Conservation (phyloP, 2,113 vertebrate genomes). For the Ciconia maguari region DNA sequence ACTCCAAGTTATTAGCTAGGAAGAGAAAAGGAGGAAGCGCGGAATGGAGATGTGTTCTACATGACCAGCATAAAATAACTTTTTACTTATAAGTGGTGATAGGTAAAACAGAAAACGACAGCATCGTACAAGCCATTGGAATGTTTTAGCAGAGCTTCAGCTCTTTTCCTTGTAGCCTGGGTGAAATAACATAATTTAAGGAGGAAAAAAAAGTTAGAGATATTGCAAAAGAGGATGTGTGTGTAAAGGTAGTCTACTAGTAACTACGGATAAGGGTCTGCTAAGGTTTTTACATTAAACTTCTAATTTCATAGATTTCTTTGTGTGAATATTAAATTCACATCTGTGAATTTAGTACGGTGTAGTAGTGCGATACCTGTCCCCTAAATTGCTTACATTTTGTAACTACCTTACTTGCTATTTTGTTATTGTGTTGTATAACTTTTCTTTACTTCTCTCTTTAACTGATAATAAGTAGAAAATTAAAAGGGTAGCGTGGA, state of each 20-base stretch:
- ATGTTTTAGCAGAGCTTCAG: conserved; percentile 40
- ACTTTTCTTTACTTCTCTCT: neutral
- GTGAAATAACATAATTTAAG: neutral
- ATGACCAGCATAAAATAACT: conserved; percentile 41
- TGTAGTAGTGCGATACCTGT: neutral
- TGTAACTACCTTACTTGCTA: neutral
- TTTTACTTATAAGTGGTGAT: conserved; percentile 32
- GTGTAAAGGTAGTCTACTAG: neutral
- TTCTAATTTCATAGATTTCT: neutral
- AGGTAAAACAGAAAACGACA: conserved; percentile 47
- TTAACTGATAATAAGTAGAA: neutral
- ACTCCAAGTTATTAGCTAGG: conserved; percentile 34
- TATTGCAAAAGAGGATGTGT: neutral
- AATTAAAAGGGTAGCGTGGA: neutral
- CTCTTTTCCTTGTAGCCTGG: neutral
- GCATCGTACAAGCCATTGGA: conserved; percentile 1
- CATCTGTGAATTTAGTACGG: neutral
- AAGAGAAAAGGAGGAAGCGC: neutral
- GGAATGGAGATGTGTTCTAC: conserved; percentile 29
- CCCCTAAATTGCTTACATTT: neutral
- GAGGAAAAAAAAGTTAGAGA: neutral
- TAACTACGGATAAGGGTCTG: neutral
- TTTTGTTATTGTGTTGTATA: neutral
- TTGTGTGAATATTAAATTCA: neutral
- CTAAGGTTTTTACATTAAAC: conserved; percentile 16